Conservation (phyloP, 2,113 vertebrate genomes). For the Fulmarus glacialis region DNA sequence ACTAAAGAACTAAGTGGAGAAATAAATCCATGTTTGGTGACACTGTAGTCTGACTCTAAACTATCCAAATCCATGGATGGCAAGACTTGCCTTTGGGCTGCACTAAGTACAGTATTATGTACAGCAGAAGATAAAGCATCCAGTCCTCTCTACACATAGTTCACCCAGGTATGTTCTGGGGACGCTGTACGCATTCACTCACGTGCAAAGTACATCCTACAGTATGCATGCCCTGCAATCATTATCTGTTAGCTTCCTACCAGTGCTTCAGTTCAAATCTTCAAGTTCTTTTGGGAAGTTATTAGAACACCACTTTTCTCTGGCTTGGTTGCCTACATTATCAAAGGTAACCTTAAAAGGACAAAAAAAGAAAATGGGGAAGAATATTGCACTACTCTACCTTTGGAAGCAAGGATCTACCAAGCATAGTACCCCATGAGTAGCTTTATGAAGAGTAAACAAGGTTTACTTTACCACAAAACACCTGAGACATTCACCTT, state of each 20-base stretch:
- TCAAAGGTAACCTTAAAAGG: neutral
- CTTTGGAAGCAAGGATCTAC: neutral
- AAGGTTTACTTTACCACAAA: neutral
- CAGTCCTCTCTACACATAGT: neutral
- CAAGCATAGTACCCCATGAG: accelerated
- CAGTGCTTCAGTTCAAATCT: neutral
- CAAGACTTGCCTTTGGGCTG: neutral
- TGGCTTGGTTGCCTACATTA: neutral
- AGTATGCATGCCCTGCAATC: neutral
- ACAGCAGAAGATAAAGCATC: neutral
- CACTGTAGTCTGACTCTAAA: neutral
- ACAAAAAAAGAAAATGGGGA: neutral
- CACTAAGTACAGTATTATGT: neutral
- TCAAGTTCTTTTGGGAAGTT: neutral
- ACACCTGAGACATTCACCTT: neutral
- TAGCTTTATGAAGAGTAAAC: neutral
- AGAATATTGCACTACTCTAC: neutral
- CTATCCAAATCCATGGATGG: neutral
- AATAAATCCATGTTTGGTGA: neutral
- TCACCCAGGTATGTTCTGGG: neutral
- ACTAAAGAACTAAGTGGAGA: neutral
- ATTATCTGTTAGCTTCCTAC: neutral
- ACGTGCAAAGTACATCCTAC: neutral
- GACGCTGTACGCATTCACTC: neutral
- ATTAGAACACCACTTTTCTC: neutral